These are phyloP conservation scores for Magallana nippona DNA, from an alignment of 2,888 invertebrate genomes.

Conservation along the genomic window DNA sequence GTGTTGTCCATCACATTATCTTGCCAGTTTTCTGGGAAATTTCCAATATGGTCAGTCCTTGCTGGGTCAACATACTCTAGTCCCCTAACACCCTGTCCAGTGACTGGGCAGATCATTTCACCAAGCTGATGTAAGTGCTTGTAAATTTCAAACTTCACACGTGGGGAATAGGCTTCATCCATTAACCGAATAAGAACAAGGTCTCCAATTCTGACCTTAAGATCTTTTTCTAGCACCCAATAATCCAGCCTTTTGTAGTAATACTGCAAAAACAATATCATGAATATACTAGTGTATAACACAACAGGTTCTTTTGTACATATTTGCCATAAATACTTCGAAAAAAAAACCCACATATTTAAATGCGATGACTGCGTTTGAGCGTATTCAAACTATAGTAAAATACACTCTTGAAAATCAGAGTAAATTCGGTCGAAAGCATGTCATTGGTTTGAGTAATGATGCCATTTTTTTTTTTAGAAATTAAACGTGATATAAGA, in stretches of 20 bases:
- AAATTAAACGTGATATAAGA: too few relatives aligned
- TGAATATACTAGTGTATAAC: too few relatives aligned
- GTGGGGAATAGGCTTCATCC: constrained; percentile 52
- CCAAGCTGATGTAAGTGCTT: constrained; percentile 70
- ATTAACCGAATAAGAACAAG: constrained; percentile 65
- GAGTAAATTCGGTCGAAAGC: not conserved
- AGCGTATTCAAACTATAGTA: too few relatives aligned
- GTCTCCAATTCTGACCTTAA: constrained; percentile 61
- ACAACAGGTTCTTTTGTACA: not conserved
- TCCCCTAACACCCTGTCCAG: constrained; percentile 71
- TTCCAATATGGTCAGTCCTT: constrained; percentile 43
- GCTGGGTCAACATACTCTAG: constrained; percentile 68
- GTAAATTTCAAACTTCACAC: constrained; percentile 63
- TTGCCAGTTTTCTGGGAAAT: constrained; percentile 37
- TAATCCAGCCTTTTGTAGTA: constrained; percentile 62
- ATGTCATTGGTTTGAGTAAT: not conserved
- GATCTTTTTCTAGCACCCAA: constrained; percentile 62
- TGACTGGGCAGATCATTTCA: constrained; percentile 71
- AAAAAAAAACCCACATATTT: too few relatives aligned
- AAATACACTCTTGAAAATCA: not conserved
- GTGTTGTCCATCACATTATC: constrained; percentile 16
- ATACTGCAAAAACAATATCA: constrained; percentile 64
- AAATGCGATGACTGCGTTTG: too few relatives aligned
- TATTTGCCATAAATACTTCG: too few relatives aligned
- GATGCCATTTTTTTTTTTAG: too few relatives aligned